Percentiles rank a stretch among this genome's conserved stretches.
Conservation (phyloP, 1,140 invertebrate species). For the Penaeus vannamei region DNA sequence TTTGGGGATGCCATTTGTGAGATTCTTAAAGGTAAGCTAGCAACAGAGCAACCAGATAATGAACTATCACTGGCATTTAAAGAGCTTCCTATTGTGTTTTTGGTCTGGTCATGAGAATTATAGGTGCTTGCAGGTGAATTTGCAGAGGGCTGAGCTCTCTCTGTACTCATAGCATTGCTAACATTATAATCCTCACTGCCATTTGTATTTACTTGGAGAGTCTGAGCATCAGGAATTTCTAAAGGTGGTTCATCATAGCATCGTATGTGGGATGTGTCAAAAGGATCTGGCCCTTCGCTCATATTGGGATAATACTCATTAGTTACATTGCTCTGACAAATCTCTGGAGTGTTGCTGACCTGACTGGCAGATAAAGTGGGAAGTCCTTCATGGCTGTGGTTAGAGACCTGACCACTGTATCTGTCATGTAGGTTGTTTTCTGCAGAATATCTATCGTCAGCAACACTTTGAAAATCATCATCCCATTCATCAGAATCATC, state of each 20-base stretch:
- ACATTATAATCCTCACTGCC: too few species aligned
- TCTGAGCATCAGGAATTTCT: slow-evolving; percentile 44
- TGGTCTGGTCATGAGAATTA: too few species aligned
- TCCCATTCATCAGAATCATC: slow-evolving; percentile 50
- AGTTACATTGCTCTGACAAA: background rate
- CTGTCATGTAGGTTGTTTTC: slow-evolving; percentile 18
- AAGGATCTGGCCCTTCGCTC: slow-evolving; percentile 70
- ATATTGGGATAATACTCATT: slow-evolving; percentile 25
- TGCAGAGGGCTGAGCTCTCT: too few species aligned
- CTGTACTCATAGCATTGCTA: too few species aligned
- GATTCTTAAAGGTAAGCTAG: too few species aligned
- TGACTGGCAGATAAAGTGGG: background rate
- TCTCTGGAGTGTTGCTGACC: background rate
- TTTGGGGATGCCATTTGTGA: too few species aligned
- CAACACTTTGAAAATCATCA: slow-evolving; percentile 38
- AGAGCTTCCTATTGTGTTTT: too few species aligned
- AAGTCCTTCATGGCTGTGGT: background rate
- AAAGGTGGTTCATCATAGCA: slow-evolving; percentile 69
- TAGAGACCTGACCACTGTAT: too few species aligned
- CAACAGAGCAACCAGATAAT: too few species aligned
- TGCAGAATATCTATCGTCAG: background rate
- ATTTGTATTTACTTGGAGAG: too few species aligned
- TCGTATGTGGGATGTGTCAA: slow-evolving; percentile 72
- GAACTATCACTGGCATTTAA: too few species aligned
- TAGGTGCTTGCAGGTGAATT: too few species aligned